phyloP scores from a whole-genome alignment of 2,113 vertebrate genomes.

The Mohoua ochrocephala region DNA sequence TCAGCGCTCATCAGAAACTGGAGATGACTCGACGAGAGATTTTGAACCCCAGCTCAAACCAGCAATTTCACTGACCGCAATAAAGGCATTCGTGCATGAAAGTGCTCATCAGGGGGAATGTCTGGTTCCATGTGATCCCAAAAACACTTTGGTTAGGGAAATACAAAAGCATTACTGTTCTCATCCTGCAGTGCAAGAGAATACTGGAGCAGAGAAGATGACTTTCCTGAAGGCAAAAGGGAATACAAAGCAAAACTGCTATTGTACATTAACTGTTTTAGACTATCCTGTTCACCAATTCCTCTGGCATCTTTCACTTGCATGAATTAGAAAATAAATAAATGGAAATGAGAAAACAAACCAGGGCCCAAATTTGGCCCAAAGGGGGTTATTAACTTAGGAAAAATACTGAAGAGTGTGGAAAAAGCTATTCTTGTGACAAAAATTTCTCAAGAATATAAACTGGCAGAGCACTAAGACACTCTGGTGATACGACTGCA shows the following conservation, averaged over 20 bases:
- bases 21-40: background rate
- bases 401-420: background rate
- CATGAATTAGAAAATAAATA: background rate
- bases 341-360: background rate
- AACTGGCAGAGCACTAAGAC: background rate
- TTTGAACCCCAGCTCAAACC: background rate
- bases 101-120: background rate
- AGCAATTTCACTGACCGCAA: background rate
- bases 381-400: background rate
- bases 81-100: background rate
- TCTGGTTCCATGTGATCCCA: background rate
- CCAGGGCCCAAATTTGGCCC: background rate
- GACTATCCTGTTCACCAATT: background rate
- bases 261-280: background rate
- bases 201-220: background rate
- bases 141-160: background rate
- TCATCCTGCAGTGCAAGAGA: background rate
- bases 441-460: slow-evolving; percentile 12
- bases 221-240: background rate
- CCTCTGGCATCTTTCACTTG: background rate
- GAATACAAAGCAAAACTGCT: background rate
- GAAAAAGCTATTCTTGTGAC: background rate
- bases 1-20: background rate
- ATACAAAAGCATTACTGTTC: background rate
- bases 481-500: background rate